Conservation (phyloP, 37 sponge, comb jelly and placozoan species). For the Oscarella lobularis region DNA sequence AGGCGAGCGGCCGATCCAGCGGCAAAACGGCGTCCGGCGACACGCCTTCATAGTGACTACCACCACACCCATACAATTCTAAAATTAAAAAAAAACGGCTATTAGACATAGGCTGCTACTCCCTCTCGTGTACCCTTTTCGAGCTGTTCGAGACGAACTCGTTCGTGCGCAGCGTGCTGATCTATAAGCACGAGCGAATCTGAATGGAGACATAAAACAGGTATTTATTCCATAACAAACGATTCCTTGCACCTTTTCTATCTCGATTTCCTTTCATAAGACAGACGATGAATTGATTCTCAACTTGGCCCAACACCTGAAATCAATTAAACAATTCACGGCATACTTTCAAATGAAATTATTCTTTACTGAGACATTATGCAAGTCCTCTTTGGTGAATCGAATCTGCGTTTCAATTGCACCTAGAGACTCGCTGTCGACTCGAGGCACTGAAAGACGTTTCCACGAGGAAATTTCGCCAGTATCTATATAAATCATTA, state of each 20-base stretch:
- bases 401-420: too few species aligned
- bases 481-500: too few species aligned
- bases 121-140: conserved; percentile 5
- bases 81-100: too few species aligned
- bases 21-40: too few species aligned
- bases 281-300: conserved; percentile 91
- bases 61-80: too few species aligned
- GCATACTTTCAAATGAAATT: not conserved
- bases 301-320: conserved; percentile 81
- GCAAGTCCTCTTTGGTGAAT: not conserved
- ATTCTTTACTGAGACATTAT: not conserved
- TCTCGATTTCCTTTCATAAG: conserved; percentile 16
- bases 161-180: conserved; percentile 95
- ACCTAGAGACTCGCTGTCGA: too few species aligned
- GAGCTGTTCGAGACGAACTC: conserved; percentile 72
- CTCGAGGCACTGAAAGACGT: too few species aligned
- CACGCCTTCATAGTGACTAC: too few species aligned
- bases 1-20: too few species aligned
- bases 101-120: not conserved
- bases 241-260: too few species aligned
- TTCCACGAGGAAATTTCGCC: too few species aligned
- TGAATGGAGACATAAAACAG: not conserved
- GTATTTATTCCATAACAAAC: not conserved
- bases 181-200: conserved; percentile 79
- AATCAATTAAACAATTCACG: not conserved